These are phyloP conservation scores for Epistrophe eligans DNA, from an alignment of 2,888 invertebrate species.

Conservation along the genomic window DNA sequence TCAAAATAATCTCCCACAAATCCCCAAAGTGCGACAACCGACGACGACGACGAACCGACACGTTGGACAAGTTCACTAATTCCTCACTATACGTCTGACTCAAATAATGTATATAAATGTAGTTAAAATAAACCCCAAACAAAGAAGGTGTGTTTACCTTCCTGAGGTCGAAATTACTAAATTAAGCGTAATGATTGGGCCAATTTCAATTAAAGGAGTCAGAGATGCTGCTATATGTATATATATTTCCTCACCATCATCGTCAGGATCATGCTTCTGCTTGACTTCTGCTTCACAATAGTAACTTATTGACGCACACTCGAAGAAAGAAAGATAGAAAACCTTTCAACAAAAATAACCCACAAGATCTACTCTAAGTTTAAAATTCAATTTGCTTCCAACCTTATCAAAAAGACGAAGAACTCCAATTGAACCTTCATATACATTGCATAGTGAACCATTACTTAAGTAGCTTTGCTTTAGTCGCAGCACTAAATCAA, in stretches of 20 bases:
- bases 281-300: not conserved
- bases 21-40: slow-evolving; percentile 48
- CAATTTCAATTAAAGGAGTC: not conserved
- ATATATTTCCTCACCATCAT: slow-evolving; percentile 1
- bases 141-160: slow-evolving; percentile 18
- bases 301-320: slow-evolving; percentile 13
- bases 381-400: slow-evolving; percentile 62
- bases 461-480: slow-evolving; percentile 60
- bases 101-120: not conserved
- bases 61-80: slow-evolving; percentile 34
- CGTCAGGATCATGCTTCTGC: slow-evolving; percentile 5
- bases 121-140: slow-evolving; percentile 4
- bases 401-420: slow-evolving; percentile 10
- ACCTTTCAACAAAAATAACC: slow-evolving; percentile 16
- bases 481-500: slow-evolving; percentile 64
- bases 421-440: slow-evolving; percentile 41
- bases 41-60: not conserved
- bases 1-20: slow-evolving; percentile 59
- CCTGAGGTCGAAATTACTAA: slow-evolving; percentile 52
- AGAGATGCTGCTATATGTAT: not conserved
- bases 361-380: slow-evolving; percentile 17
- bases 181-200: slow-evolving; percentile 64
- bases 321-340: slow-evolving; percentile 9
- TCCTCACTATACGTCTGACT: slow-evolving; percentile 1
- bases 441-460: slow-evolving; percentile 33